Percentiles rank a stretch among this genome's conserved stretches.
Conservation (phyloP, 2,113 vertebrate species). For the Sterrhoptilus dennistouni region DNA sequence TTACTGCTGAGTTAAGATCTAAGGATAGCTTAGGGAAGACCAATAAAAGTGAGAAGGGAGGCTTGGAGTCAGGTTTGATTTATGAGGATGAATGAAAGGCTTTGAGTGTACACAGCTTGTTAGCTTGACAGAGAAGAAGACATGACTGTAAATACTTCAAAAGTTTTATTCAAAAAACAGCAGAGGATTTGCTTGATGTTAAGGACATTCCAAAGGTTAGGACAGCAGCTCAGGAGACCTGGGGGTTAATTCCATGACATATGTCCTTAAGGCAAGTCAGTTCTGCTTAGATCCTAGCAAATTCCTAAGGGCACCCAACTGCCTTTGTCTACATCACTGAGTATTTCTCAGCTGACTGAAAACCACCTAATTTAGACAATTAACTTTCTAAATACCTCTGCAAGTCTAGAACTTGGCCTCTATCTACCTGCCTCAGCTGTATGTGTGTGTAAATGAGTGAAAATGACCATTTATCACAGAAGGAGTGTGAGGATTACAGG, state of each 20-base stretch:
- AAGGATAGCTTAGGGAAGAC: not conserved
- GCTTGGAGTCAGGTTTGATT: constrained; percentile 18
- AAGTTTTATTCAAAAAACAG: constrained; percentile 27
- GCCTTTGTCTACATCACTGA: not conserved
- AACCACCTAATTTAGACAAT: not conserved
- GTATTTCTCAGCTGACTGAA: not conserved
- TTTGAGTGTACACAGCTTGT: not conserved
- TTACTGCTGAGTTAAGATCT: not conserved
- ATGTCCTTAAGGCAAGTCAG: not conserved
- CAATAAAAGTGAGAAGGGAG: not conserved
- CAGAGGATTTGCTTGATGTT: constrained; percentile 35
- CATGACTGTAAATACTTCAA: constrained; percentile 33
- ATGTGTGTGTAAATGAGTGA: not conserved
- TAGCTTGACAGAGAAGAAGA: constrained; percentile 3
- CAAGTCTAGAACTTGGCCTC: not conserved
- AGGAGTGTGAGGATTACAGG: not conserved
- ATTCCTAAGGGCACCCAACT: constrained; percentile 22
- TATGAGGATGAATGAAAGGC: not conserved
- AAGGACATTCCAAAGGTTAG: constrained; percentile 13
- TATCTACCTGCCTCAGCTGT: not conserved
- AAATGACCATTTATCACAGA: not conserved
- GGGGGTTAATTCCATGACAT: constrained; percentile 28
- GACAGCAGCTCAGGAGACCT: constrained; percentile 25
- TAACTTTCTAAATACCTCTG: not conserved
- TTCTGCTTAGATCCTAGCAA: constrained; percentile 26